These are phyloP conservation scores for Halcyon badia DNA, from an alignment of 2,797 vertebrate species.

Conservation along the genomic window DNA sequence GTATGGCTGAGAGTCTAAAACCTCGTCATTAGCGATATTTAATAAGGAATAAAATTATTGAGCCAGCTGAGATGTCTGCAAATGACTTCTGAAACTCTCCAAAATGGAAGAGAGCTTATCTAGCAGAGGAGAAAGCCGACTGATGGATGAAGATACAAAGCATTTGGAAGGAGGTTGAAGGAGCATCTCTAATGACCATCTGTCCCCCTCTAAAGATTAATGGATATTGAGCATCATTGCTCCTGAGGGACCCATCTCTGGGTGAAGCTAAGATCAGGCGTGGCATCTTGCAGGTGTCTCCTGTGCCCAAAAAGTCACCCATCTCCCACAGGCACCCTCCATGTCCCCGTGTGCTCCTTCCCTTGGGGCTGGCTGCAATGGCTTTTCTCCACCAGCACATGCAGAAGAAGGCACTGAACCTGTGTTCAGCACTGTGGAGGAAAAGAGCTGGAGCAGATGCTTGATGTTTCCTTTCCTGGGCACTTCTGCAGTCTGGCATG, in stretches of 20 bases:
- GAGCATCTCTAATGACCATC: not conserved
- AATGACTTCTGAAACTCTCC: not conserved
- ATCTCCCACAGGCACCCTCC: rapidly evolving
- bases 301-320: not conserved
- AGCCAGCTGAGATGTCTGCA: slow-evolving; percentile 3
- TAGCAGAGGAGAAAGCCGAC: not conserved
- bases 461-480: not conserved
- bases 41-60: slow-evolving; percentile 20
- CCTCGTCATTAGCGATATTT: slow-evolving; percentile 29
- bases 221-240: not conserved
- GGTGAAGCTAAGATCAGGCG: not conserved
- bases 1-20: not conserved
- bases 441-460: rapidly evolving
- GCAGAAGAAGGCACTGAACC: not conserved
- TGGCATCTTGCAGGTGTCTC: not conserved
- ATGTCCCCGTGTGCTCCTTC: not conserved
- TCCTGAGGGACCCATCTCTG: not conserved
- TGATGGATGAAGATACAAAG: not conserved
- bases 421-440: rapidly evolving
- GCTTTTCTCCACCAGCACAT: rapidly evolving
- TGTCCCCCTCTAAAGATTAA: not conserved
- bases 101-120: not conserved
- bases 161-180: not conserved
- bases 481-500: not conserved
- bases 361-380: rapidly evolving